Base-by-base conservation (phyloP, 2,888 invertebrate genomes). In the Amiota minor region DNA sequence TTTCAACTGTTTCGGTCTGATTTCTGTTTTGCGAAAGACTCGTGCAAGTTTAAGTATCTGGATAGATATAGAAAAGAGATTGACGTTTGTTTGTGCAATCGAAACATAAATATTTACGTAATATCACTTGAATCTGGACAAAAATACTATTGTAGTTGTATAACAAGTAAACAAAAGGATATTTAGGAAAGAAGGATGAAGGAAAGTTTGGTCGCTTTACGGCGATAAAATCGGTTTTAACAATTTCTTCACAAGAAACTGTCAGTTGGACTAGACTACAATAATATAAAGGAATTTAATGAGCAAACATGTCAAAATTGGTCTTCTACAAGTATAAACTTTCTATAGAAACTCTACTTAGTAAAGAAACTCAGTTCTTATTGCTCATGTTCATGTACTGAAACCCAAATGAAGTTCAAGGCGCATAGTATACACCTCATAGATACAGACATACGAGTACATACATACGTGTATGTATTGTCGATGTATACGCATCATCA, bases 41-140 rank as follows among this genome's bases (percentile, higher is more conserved):
- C 6, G 35, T 35, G 6, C 6, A 35, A 35, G 23, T 23, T 23
- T 23, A 23, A 23, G 23, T 23, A 23, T 23, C 23, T 23, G 23
- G 3, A 23, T 23, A 23, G 35, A 35, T 35, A 35, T 2, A 35
- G 35, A 35, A 35, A 35, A 35, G 2, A 35, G 67, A 9, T n/a
- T 50, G 53, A 46, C 16, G 20, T 47, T 68, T 68, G 67, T 53
- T 68, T 68, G 53, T 14, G 35, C 53, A 18, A 68, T 11, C 46
- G 9, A 10, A 68, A 45, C 4, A 50, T 35, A 53, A 68, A 68
- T 68, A 68, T 68, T 68, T 68, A 68, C 67, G 35, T 35, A 68
- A 53, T 65, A 47, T 45, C 50, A 53, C 67, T 68, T 68, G 67
- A 68, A 68, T 35, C 53, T 18, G 47, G 4, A 59, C 18, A 18